Evolutionary conservation across 2,113 vertebrate species (phyloP).

Genomic region (rat (Rattus norvegicus)): GRCr8 NC_086028.1:106923001-106923500

Average conservation of each 20-base stretch:
- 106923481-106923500: neutral
- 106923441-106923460: neutral
- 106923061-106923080: fast-evolving
- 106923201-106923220: no score
- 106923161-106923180: neutral
- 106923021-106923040: neutral
- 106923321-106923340: neutral
- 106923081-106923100: neutral
- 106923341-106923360: neutral
- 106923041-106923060: neutral
- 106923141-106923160: neutral
- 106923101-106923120: neutral
- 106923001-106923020: neutral
- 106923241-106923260: neutral
- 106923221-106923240: neutral
- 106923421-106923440: neutral
- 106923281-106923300: neutral
- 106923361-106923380: neutral
- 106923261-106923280: neutral
- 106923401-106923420: neutral
- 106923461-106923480: neutral
- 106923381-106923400: neutral
- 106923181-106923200: neutral
- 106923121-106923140: neutral
- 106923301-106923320: neutral